Evolutionary conservation across 1,140 invertebrate genomes (phyloP).

Genomic region (Drosophila simulans): DNA sequence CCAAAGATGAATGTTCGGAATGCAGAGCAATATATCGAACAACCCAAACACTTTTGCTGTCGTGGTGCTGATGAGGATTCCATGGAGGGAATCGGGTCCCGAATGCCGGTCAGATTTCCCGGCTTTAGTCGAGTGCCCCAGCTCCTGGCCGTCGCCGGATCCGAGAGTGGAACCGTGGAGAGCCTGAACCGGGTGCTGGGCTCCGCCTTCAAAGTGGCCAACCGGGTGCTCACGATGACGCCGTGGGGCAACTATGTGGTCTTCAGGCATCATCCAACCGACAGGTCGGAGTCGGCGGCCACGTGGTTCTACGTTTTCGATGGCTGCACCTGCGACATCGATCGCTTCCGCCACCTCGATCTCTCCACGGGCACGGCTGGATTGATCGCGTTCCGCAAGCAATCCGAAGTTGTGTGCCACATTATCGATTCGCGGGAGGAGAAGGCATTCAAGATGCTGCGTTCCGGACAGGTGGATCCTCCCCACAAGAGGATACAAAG

Average conservation of each 20-base stretch:
- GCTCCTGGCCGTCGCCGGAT: conserved; percentile 65
- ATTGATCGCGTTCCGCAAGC: conserved; percentile 43
- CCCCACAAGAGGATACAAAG: background rate
- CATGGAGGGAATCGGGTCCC: too few relatives aligned
- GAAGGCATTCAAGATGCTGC: conserved; percentile 18
- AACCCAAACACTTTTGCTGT: background rate
- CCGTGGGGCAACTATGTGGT: conserved; percentile 80
- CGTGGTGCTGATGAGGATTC: background rate
- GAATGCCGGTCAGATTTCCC: conserved; percentile 39
- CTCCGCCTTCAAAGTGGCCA: conserved; percentile 59
- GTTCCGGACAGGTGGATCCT: background rate
- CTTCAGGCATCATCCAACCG: conserved; percentile 37
- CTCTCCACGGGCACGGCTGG: conserved; percentile 67
- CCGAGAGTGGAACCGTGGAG: conserved; percentile 66
- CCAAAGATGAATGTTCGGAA: background rate
- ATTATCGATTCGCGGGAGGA: conserved; percentile 58
- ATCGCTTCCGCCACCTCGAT: conserved; percentile 75
- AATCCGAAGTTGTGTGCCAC: conserved; percentile 42
- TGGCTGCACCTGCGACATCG: conserved; percentile 70
- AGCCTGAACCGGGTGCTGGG: conserved; percentile 52
- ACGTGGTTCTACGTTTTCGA: conserved; percentile 61
- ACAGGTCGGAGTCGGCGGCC: background rate
- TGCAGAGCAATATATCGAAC: background rate
- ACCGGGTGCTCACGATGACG: conserved; percentile 72
- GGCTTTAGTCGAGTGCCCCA: conserved; percentile 54